Evolutionary conservation across 2,888 invertebrate species (phyloP), one percentile per base, ranked within the genome.

Genomic region (Pherbina coryleti): DNA sequence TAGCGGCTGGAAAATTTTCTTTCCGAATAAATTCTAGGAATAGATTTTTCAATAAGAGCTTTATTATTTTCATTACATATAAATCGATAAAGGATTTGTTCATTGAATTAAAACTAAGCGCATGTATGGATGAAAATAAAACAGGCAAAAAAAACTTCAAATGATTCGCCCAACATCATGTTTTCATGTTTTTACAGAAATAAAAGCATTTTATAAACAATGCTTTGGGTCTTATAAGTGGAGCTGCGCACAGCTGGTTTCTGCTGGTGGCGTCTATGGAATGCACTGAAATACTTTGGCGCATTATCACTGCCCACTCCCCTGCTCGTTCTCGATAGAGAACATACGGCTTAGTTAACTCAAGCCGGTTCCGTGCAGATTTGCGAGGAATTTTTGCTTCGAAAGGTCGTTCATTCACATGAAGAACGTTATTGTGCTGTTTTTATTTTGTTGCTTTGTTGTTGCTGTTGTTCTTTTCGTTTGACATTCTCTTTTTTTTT

Each of bases 321-420:
- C 22, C 14, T 57, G 57, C 55, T 55, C 19, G 3, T 5, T 55
- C 19, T 55, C 19, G 55, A 55, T 22, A 55, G n/a, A 28, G 9
- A n/a, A n/a, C 34, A n/a, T 28, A 9, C 19, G 55, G 31, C 64
- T 19, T 5, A 22, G 37, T 44, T 51, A 2, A 31, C 31, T 60
- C 22, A 34, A 57, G 72, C 60, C 72, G 57, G 72, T 60, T 73
- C 44, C 73, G 22, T 8, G 11, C 25, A 73, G 62, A 72, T 72
- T 72, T 57, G 57, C 62, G 19, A 72, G 72, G 60, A 72, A 60
- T 73, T 55, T 73, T 62, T 60, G 14, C 60, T 73, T 60, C n/a
- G 57, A 73, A 73, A 73, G 73, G 73, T 73, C 73, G 73, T 73
- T 73, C 73, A 73, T 73, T 73, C 73, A 73, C 73, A 73, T 73